These are phyloP conservation scores for Xenentodon cancila DNA, from an alignment of 2,797 vertebrate genomes.

Conservation along the genomic window DNA sequence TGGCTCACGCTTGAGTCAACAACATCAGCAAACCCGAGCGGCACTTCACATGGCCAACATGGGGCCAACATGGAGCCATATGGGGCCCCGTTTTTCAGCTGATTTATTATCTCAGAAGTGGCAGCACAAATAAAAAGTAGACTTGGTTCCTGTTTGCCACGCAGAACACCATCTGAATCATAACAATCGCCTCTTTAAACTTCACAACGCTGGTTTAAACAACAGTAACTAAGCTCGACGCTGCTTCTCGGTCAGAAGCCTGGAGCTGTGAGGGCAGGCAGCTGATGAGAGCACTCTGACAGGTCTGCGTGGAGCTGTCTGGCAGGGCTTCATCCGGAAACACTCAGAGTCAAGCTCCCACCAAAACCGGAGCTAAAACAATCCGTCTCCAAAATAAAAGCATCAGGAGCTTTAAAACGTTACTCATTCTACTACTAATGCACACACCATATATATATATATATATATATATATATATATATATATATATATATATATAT, in stretches of 20 bases:
- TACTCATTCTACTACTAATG: too few species aligned
- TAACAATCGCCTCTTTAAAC: constrained; percentile 30
- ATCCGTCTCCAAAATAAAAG: constrained; percentile 48
- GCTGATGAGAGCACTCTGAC: constrained; percentile 70
- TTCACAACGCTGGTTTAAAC: constrained; percentile 17
- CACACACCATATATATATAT: too few species aligned
- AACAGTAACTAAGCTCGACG: constrained; percentile 43
- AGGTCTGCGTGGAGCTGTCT: constrained; percentile 65
- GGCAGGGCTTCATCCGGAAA: constrained; percentile 53
- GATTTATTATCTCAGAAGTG: too few species aligned
- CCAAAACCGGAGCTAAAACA: neutral
- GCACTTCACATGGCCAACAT: too few species aligned
- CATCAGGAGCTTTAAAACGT: accelerated
- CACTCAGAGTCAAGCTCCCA: constrained; percentile 27
- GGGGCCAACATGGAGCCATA: too few species aligned
- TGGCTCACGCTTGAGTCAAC: too few species aligned
- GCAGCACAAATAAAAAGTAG: too few species aligned
- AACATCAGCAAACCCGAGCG: too few species aligned
- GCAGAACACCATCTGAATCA: neutral
- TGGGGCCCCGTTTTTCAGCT: too few species aligned
- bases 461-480: too few species aligned
- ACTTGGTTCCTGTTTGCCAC: neutral
- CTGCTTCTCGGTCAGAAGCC: constrained; percentile 28
- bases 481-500: too few species aligned
- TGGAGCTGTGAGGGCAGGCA: constrained; percentile 14